Evolutionary conservation across 2,888 invertebrate species (phyloP), one percentile per base, ranked within the genome.

Genomic region (Harpalus rubripes): DNA sequence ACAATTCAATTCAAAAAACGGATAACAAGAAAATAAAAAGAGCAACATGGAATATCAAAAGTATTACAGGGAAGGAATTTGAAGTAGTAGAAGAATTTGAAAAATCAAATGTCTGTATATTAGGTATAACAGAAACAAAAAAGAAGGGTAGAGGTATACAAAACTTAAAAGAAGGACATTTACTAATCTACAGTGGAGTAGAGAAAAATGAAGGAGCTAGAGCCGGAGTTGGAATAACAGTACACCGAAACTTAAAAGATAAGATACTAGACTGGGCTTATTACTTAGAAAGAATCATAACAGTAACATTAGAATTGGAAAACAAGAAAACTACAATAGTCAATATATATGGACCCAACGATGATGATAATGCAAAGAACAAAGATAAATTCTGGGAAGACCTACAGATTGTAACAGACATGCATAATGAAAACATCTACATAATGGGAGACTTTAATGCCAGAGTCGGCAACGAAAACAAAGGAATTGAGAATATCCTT

Each of bases 391-490:
- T 61, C 61, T 61, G 61, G 15, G 18, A 61, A 16, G 16, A 61
- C 1, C 18, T 16, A 22, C 61, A 61, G 22, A 22, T 7, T 10
- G 12, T 10, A 52, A 52, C 44, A 52, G 44, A 52, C 44, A 52
- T 52, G 44, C 44, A 52, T 52, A 12, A 59, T 16, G 82, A 68
- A 59, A 72, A 39, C 32, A 72, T 85, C 16, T 59, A 78, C 15
- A 44, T 85, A 78, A 52, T 76, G 68, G 85, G 85, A 1, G 84
- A 85, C 26, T 22, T 85, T 1, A 85, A 86, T 18, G 63, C 74
- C 16, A 86, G 81, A 72, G 59, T 84, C 16, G 72, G 81, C 7
- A 65, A 41, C 4, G 56, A 84, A 39, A 63, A 58, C 52, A 56
- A 63, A 84, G 63, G 63, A 22, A 63, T 63, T 61, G 12, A 52